Base-by-base conservation (phyloP, 2,113 vertebrate genomes). In the Piprites chloris region DNA sequence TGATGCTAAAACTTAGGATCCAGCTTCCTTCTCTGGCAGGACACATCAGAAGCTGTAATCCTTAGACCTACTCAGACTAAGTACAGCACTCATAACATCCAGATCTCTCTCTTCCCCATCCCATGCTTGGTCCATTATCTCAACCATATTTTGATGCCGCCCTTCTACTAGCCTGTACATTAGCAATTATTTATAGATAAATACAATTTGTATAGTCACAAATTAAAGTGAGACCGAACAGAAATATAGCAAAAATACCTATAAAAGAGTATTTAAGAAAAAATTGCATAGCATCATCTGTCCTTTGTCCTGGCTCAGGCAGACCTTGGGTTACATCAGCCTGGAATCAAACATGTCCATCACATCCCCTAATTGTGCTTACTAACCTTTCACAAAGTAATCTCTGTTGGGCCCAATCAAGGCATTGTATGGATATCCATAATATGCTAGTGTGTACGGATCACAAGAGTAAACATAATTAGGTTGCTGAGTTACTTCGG, bases 381-480 rank as follows among this genome's bases (percentile, higher is more conserved):
- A 98, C 99, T 98, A 98, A 99, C 99, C 99, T 99, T 99, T 99
- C 93, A 99, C 98, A 79, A 99, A 99, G 98, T 99, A 99, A 69
- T 99, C 99, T 93, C 99, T 98, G 98, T 99, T 99, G 95, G 99
- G 99, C 95, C 99, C 99, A 5, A 99, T 98, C 93, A 99, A 98
- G 41, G 99, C 98, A 94, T 97, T 99, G 98, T 99, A 99, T 8
- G 99, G 99, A 93, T 99, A 99, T 71, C 99, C 98, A 12, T 99
- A 99, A 97, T 99, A 99, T 0, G 99, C 98, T 87, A 99, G 96
- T 6, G 99, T 98, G 96, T 99, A 99, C 3, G 99, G 99, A 93
- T 99, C 99, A 66, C 99, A 99, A 72, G 99, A 99, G 97, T 99
- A 99, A 94, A 99, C 97, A 66, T 99, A 99, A 97, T 97, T 98